Conservation (phyloP, 2,113 vertebrate genomes). For the Osmerus eperlanus region DNA sequence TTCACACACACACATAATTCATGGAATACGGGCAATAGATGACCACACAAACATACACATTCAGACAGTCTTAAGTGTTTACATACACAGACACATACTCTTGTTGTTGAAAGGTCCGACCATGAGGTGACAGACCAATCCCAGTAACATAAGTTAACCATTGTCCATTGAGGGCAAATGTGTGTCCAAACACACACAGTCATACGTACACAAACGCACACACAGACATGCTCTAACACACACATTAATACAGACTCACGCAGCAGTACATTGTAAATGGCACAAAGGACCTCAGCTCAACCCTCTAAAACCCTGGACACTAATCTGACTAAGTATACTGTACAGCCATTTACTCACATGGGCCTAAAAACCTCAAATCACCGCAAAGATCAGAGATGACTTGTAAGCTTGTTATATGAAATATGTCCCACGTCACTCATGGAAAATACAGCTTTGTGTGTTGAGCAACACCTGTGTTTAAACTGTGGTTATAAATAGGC, state of each 20-base stretch:
- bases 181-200: too few species aligned
- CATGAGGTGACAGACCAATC: conserved; percentile 18
- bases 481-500: neutral
- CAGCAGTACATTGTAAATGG: conserved; percentile 37
- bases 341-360: conserved; percentile 33
- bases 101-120: conserved; percentile 23
- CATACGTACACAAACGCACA: too few species aligned
- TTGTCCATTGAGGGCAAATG: conserved; percentile 31
- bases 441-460: conserved; percentile 11
- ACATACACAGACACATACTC: conserved; percentile 5
- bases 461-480: conserved; percentile 9
- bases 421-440: conserved; percentile 15
- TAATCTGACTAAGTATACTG: conserved; percentile 38
- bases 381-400: conserved; percentile 22
- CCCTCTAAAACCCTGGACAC: neutral
- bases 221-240: too few species aligned
- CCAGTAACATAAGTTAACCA: conserved; percentile 36
- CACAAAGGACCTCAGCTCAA: conserved; percentile 44
- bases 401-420: conserved; percentile 19
- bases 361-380: conserved; percentile 36
- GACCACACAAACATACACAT: neutral
- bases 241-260: too few species aligned
- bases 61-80: conserved; percentile 1
- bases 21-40: neutral
- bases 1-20: conserved; percentile 5